Evolutionary conservation across 2,888 invertebrate genomes (phyloP).

Genomic region (Crocallis elinguaria): DNA sequence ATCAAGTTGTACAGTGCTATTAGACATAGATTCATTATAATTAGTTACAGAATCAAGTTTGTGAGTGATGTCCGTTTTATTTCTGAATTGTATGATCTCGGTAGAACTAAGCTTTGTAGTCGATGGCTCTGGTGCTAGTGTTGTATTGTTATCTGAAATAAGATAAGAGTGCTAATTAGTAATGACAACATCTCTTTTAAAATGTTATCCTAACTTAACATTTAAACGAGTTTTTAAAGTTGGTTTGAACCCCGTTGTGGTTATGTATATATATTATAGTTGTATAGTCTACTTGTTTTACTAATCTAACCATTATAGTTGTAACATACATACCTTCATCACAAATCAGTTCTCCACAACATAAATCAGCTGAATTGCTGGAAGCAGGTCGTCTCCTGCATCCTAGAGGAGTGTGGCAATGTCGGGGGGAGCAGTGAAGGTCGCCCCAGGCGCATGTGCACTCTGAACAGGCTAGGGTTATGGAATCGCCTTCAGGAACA

Average conservation of each 20-base stretch:
- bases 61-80: neutral
- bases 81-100: constrained; percentile 22
- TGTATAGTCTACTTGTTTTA: too few species aligned
- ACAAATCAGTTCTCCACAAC: constrained; percentile 71
- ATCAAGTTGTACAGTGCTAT: constrained; percentile 25
- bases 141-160: constrained; percentile 57
- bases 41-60: constrained; percentile 24
- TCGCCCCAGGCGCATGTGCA: constrained; percentile 69
- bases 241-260: too few species aligned
- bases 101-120: constrained; percentile 38
- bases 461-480: constrained; percentile 59
- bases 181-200: too few species aligned
- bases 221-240: too few species aligned
- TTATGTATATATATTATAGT: too few species aligned
- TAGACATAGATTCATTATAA: constrained; percentile 14
- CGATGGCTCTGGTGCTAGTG: constrained; percentile 35
- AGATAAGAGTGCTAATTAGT: neutral
- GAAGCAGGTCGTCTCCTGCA: constrained; percentile 46
- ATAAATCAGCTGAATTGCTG: constrained; percentile 49
- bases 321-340: constrained; percentile 53
- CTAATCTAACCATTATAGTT: too few species aligned
- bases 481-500: constrained; percentile 58
- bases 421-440: constrained; percentile 60
- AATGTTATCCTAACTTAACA: too few species aligned
- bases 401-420: constrained; percentile 54